These are phyloP conservation scores for Diaphora mendica DNA, from an alignment of 2,888 invertebrate genomes.

Conservation along the genomic window DNA sequence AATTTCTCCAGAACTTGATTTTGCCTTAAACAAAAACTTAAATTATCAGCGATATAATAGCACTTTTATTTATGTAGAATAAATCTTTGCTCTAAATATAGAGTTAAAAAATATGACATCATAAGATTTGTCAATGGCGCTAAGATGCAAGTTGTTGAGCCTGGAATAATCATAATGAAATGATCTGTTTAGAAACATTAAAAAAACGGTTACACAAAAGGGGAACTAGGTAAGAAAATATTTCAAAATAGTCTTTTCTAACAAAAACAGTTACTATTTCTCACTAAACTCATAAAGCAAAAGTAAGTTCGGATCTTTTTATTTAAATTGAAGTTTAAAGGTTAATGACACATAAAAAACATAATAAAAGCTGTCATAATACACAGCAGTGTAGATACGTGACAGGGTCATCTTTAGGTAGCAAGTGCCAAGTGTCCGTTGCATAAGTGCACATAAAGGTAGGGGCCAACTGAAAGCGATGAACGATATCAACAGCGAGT, in stretches of 20 bases:
- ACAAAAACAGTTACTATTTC: slow-evolving; percentile 6
- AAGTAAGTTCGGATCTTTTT: slow-evolving; percentile 12
- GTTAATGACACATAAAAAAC: slow-evolving; percentile 21
- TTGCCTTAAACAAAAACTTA: not conserved
- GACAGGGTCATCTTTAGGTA: slow-evolving; percentile 35
- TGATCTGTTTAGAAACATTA: not conserved
- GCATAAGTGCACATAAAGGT: slow-evolving; percentile 34
- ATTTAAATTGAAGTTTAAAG: slow-evolving; percentile 24
- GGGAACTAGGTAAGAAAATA: not conserved
- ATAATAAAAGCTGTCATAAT: slow-evolving; percentile 41
- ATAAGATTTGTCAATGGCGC: not conserved
- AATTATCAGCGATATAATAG: not conserved
- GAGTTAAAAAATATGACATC: not conserved
- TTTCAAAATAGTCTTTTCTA: not conserved
- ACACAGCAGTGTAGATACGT: slow-evolving; percentile 32
- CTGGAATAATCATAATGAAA: not conserved
- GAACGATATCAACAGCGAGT: not conserved
- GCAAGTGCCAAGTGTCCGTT: slow-evolving; percentile 10
- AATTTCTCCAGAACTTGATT: not conserved
- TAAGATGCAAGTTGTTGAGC: not conserved
- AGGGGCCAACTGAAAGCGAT: not conserved
- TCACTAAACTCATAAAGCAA: slow-evolving; percentile 6
- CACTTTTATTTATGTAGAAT: not conserved
- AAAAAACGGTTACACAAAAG: not conserved
- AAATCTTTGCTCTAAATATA: not conserved